Conservation (phyloP, 2,888 invertebrate species). For the Cosmia pyralina region DNA sequence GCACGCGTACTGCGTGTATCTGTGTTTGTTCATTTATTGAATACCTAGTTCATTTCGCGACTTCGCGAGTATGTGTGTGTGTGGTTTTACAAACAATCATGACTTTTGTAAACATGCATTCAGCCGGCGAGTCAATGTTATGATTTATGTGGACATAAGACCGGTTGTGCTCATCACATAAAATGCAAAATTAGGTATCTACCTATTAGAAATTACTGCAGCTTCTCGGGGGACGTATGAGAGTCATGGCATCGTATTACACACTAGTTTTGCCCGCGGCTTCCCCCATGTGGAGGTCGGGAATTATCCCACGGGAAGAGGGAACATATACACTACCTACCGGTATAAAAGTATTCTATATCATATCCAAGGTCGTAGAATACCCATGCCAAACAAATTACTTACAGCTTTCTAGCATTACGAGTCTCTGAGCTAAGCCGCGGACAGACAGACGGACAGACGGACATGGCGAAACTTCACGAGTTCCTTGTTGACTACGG, state of each 20-base stretch:
- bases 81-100: constrained; percentile 31
- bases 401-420: too few relatives aligned
- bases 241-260: not conserved
- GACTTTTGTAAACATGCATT: constrained; percentile 58
- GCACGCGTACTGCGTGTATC: not conserved
- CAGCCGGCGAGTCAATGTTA: constrained; percentile 33
- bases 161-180: constrained; percentile 8
- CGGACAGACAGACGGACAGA: too few relatives aligned
- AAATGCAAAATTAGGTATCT: not conserved
- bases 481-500: too few relatives aligned
- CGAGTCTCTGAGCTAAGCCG: too few relatives aligned
- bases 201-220: not conserved
- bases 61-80: not conserved
- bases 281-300: fast-evolving
- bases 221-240: not conserved
- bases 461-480: too few relatives aligned
- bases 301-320: not conserved
- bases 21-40: not conserved
- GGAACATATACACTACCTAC: not conserved
- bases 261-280: not conserved
- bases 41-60: constrained; percentile 13
- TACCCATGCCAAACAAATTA: too few relatives aligned
- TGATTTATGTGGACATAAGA: constrained; percentile 22
- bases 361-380: too few relatives aligned
- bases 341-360: not conserved